Conservation (phyloP, 1,140 invertebrate genomes). For the Eciton burchellii region DNA sequence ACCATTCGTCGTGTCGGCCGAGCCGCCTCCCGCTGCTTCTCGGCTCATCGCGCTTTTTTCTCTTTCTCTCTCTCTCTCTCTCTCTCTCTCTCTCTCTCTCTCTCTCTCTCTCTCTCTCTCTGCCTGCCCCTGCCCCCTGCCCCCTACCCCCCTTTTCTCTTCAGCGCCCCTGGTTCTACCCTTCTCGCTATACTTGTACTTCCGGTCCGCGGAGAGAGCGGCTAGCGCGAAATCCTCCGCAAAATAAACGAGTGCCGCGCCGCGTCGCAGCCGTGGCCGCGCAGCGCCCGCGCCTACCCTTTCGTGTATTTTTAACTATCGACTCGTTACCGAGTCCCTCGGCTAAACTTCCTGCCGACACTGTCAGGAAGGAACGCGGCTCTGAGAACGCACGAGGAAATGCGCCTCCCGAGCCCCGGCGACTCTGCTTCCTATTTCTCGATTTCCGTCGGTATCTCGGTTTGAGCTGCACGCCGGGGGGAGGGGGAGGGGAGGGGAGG, state of each 20-base stretch:
- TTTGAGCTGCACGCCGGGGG: too few species aligned
- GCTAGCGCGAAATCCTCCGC: slow-evolving; percentile 77
- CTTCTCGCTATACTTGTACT: slow-evolving; percentile 79
- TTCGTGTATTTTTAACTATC: slow-evolving; percentile 76
- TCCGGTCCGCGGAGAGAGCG: slow-evolving; percentile 73
- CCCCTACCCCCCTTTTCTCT: slow-evolving; percentile 47
- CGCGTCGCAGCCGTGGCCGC: slow-evolving; percentile 28
- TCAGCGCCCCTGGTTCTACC: slow-evolving; percentile 1
- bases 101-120: slow-evolving; percentile 78
- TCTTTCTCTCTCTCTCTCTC: slow-evolving; percentile 73
- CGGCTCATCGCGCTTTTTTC: slow-evolving; percentile 75
- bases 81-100: slow-evolving; percentile 72
- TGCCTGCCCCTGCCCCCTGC: slow-evolving; percentile 73
- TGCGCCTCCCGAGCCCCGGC: slow-evolving; percentile 36
- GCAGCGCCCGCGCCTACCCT: slow-evolving; percentile 27
- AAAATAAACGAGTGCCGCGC: slow-evolving; percentile 75
- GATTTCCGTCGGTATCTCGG: background rate
- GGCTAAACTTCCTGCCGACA: slow-evolving; percentile 77
- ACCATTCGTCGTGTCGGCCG: slow-evolving; percentile 45
- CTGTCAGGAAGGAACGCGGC: slow-evolving; percentile 67
- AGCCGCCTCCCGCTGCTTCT: slow-evolving; percentile 72
- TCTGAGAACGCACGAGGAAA: slow-evolving; percentile 65
- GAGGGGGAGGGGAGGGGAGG: background rate
- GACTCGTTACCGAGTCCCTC: slow-evolving; percentile 72
- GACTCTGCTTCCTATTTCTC: slow-evolving; percentile 1